Conservation (phyloP, 2,797 vertebrate species). For the Bovichtus variegatus region DNA sequence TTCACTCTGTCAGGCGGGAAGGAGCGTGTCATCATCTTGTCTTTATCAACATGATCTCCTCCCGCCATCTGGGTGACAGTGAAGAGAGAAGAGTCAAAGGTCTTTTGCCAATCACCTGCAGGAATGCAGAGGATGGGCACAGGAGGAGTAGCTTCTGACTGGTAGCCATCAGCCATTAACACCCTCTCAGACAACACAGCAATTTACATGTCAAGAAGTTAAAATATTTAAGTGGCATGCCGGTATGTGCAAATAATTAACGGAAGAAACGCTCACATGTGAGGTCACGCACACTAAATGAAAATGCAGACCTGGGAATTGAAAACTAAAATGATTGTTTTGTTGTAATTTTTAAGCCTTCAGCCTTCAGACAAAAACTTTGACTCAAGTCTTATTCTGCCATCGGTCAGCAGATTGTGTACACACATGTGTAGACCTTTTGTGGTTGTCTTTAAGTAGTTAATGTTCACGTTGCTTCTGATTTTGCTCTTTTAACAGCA, state of each 20-base stretch:
- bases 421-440: not conserved
- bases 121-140: conserved; percentile 66
- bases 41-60: conserved; percentile 40
- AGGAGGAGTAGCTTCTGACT: conserved; percentile 22
- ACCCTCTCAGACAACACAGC: conserved; percentile 46
- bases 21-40: conserved; percentile 51
- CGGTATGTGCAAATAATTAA: conserved; percentile 41
- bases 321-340: conserved; percentile 15
- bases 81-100: conserved; percentile 58
- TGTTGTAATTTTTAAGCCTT: conserved; percentile 1
- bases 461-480: conserved; percentile 34
- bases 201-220: conserved; percentile 67
- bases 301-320: conserved; percentile 20
- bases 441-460: conserved; percentile 2
- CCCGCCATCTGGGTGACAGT: conserved; percentile 36
- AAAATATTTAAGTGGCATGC: conserved; percentile 58
- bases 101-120: conserved; percentile 60
- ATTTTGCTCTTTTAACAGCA: conserved; percentile 57
- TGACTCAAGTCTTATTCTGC: conserved; percentile 12
- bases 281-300: conserved; percentile 43
- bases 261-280: conserved; percentile 30
- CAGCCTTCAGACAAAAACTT: not conserved
- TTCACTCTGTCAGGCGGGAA: conserved; percentile 35
- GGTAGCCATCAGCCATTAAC: conserved; percentile 46
- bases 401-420: not conserved